Conservation (phyloP, 2,113 vertebrate species). For the Elachura formosa region DNA sequence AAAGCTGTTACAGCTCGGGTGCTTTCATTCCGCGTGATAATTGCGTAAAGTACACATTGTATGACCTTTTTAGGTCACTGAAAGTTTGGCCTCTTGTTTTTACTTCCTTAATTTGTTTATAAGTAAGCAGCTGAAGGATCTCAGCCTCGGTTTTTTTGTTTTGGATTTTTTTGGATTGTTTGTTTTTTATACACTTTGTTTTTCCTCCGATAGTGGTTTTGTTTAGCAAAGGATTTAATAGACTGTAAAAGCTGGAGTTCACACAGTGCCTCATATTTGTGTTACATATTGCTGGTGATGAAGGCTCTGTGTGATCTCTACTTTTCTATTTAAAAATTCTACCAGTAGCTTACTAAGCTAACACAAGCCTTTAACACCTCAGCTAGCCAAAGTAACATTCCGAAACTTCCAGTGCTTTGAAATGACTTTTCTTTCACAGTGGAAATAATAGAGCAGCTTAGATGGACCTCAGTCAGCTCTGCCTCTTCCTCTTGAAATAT, state of each 20-base stretch:
- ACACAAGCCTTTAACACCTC: background rate
- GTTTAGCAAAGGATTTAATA: background rate
- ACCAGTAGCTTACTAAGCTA: background rate
- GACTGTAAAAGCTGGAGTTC: background rate
- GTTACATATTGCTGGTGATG: background rate
- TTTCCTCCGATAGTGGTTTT: background rate
- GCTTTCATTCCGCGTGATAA: background rate
- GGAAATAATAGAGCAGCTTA: background rate
- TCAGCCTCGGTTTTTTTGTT: accelerated
- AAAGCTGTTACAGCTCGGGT: background rate
- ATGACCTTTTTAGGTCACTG: conserved; percentile 15
- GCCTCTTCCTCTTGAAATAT: conserved; percentile 48
- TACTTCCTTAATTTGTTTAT: conserved; percentile 22
- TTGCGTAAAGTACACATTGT: background rate
- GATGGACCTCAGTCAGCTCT: background rate
- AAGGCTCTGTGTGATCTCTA: background rate
- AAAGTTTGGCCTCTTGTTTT: conserved; percentile 13
- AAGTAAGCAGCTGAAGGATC: background rate
- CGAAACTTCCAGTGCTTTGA: background rate
- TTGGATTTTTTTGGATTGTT: too few species aligned
- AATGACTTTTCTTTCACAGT: background rate
- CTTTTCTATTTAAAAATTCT: background rate
- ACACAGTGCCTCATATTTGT: background rate
- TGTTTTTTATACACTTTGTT: background rate
- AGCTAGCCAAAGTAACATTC: background rate